phyloP scores from a whole-genome alignment of 2,888 invertebrate species.

The Papilio gigon region DNA sequence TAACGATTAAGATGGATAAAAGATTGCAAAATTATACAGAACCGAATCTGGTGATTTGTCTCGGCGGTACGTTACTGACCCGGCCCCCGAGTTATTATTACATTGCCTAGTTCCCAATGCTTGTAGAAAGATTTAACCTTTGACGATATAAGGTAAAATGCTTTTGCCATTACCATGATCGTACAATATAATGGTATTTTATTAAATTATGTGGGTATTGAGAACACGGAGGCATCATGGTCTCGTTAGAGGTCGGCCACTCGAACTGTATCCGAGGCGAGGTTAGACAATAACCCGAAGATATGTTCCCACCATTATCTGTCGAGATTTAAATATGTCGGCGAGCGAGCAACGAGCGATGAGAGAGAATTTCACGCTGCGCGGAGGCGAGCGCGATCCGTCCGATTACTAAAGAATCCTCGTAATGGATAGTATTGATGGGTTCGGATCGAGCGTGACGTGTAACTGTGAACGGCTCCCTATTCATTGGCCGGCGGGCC shows the following conservation, averaged over 20 bases:
- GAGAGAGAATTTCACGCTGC: conserved; percentile 32
- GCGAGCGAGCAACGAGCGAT: conserved; percentile 11
- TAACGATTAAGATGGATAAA: conserved; percentile 46
- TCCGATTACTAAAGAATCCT: conserved; percentile 42
- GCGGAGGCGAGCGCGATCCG: conserved; percentile 35
- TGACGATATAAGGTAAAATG: conserved; percentile 43
- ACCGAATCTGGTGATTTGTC: conserved; percentile 45
- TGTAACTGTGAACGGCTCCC: conserved; percentile 68
- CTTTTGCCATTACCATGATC: conserved; percentile 40
- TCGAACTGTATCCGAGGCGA: conserved; percentile 23
- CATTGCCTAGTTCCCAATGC: conserved; percentile 42
- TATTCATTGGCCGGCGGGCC: conserved; percentile 60
- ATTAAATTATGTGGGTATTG: conserved; percentile 45
- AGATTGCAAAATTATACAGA: conserved; percentile 59
- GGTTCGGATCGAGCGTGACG: conserved; percentile 72
- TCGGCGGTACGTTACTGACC: conserved; percentile 25
- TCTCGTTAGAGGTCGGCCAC: conserved; percentile 38
- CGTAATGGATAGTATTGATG: conserved; percentile 57
- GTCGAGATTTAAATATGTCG: conserved; percentile 32
- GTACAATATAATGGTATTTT: conserved; percentile 38
- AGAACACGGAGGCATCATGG: conserved; percentile 40
- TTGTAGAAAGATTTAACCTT: conserved; percentile 42
- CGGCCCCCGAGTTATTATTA: conserved; percentile 40
- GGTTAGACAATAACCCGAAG: conserved; percentile 36
- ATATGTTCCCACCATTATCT: conserved; percentile 38